Evolutionary conservation across 1,140 invertebrate genomes (phyloP).

Genomic region (Cylas formicarius): DNA sequence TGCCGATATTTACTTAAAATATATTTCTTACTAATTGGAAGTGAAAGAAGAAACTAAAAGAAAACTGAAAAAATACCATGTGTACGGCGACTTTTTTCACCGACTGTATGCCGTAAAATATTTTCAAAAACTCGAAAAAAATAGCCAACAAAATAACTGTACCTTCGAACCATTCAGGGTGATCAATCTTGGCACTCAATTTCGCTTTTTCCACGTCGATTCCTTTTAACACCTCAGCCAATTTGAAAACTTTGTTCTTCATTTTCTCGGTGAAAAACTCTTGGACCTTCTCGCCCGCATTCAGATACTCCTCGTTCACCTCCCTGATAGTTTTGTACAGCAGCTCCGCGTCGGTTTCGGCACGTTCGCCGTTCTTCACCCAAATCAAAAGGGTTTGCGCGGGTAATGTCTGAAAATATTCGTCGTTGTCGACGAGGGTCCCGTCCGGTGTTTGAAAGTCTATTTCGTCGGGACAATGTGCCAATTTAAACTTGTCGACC

Average conservation of each 20-base stretch:
- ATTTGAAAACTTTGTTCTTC: slow-evolving; percentile 53
- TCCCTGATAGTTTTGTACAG: slow-evolving; percentile 45
- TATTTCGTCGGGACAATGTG: slow-evolving; percentile 27
- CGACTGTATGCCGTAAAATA: too few relatives aligned
- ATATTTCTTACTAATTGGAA: too few relatives aligned
- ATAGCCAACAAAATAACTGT: slow-evolving; percentile 20
- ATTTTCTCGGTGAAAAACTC: slow-evolving; percentile 60
- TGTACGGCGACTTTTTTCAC: too few relatives aligned
- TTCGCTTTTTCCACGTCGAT: slow-evolving; percentile 48
- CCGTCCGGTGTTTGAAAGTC: slow-evolving; percentile 52
- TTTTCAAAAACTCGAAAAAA: too few relatives aligned
- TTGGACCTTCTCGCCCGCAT: slow-evolving; percentile 51
- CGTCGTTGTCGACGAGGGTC: slow-evolving; percentile 63
- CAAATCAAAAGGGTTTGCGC: slow-evolving; percentile 63
- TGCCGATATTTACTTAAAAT: too few relatives aligned
- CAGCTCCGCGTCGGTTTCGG: slow-evolving; percentile 39
- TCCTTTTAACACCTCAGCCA: slow-evolving; percentile 47
- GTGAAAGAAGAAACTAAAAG: too few relatives aligned
- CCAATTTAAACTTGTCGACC: slow-evolving; percentile 39
- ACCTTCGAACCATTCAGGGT: slow-evolving; percentile 69
- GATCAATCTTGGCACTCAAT: slow-evolving; percentile 52
- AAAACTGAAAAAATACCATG: too few relatives aligned
- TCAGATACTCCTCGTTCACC: slow-evolving; percentile 56
- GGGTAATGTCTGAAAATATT: slow-evolving; percentile 63
- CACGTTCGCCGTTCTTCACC: slow-evolving; percentile 47